A percentile compares a stretch with the other conserved stretches of the same genome.
These are phyloP conservation scores for Petrophora chlorosata DNA, from an alignment of 2,888 invertebrate genomes.

Conservation along the genomic window DNA sequence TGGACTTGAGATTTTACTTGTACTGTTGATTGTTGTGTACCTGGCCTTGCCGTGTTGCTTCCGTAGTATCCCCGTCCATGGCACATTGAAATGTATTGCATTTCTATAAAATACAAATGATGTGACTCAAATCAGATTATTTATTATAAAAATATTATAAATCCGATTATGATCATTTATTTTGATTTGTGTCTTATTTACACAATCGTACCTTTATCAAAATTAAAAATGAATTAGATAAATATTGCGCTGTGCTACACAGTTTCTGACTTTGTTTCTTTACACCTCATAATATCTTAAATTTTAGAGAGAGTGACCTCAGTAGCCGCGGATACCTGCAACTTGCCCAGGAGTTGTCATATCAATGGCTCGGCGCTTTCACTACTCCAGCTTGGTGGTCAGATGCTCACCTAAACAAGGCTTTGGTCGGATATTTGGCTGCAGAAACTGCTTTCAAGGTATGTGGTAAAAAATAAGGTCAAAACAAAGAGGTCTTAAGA, in stretches of 20 bases:
- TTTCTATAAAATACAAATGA: too few species aligned
- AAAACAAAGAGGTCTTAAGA: too few species aligned
- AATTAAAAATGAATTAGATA: too few species aligned
- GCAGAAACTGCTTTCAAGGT: conserved; percentile 89
- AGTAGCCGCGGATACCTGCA: conserved; percentile 86
- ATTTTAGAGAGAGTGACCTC: conserved; percentile 88
- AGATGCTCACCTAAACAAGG: conserved; percentile 90
- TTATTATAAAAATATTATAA: too few species aligned
- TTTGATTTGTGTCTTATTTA: too few species aligned
- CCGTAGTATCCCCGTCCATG: neutral
- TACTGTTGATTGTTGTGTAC: conserved; percentile 3
- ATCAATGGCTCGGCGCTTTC: conserved; percentile 91
- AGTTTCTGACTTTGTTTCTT: too few species aligned
- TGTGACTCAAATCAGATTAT: too few species aligned
- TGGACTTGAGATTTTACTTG: neutral
- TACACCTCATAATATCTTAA: conserved; percentile 3
- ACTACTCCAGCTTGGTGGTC: conserved; percentile 91
- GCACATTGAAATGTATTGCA: too few species aligned
- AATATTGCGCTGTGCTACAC: too few species aligned
- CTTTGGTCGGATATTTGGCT: conserved; percentile 89
- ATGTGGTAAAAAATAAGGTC: conserved; percentile 1
- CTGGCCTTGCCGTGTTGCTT: conserved; percentile 15
- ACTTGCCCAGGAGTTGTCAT: conserved; percentile 88
- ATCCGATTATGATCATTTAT: too few species aligned
- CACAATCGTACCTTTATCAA: too few species aligned